A percentile compares a stretch with the other conserved stretches of the same genome.
Evolutionary conservation across 2,888 invertebrate species (phyloP).

Genomic region (Oxytorus armatus): DNA sequence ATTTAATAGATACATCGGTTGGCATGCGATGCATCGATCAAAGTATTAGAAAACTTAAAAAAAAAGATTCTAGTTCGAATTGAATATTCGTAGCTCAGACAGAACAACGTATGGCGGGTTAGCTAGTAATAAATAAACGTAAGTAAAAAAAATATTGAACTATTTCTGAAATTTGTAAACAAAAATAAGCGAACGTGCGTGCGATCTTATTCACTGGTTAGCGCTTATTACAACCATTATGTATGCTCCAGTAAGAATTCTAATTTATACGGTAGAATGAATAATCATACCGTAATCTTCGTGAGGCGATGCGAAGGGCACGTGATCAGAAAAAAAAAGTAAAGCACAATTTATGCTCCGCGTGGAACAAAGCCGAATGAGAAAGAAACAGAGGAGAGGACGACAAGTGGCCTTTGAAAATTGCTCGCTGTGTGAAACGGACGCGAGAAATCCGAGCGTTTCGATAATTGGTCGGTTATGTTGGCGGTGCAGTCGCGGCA

Average conservation of each 20-base stretch:
- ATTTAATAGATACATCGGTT: too few species aligned
- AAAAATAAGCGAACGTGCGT: too few species aligned
- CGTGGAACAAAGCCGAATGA: not conserved
- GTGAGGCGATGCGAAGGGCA: slow-evolving; percentile 36
- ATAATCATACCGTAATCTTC: slow-evolving; percentile 13
- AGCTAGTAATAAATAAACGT: too few species aligned
- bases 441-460: slow-evolving; percentile 60
- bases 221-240: not conserved
- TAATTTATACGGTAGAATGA: slow-evolving; percentile 1
- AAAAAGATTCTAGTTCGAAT: too few species aligned
- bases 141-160: too few species aligned
- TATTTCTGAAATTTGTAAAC: too few species aligned
- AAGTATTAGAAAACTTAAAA: too few species aligned
- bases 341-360: not conserved
- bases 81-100: too few species aligned
- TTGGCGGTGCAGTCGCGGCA: slow-evolving; percentile 30
- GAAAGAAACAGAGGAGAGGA: slow-evolving; percentile 16
- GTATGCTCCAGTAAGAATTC: slow-evolving; percentile 22
- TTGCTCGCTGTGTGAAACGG: slow-evolving; percentile 27
- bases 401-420: slow-evolving; percentile 18
- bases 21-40: too few species aligned
- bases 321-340: slow-evolving; percentile 40
- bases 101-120: too few species aligned
- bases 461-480: slow-evolving; percentile 52
- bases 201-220: too few species aligned